A percentile compares a stretch with the other conserved stretches of the same genome.
phyloP scores from a whole-genome alignment of 2,888 invertebrate species.

The Lasius platythorax region DNA sequence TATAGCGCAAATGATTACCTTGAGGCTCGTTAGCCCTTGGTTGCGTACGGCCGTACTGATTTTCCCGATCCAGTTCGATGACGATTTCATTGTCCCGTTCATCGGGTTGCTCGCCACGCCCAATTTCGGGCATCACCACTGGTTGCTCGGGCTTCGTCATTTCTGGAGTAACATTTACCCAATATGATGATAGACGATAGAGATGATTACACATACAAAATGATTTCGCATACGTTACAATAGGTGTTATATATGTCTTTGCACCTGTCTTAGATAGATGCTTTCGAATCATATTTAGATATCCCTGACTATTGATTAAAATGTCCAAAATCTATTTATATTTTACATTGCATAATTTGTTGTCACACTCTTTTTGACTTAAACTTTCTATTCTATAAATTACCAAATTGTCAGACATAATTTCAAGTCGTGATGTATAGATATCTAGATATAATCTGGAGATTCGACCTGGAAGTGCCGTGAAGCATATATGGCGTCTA shows the following conservation, averaged over 20 bases:
- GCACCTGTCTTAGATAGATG: neutral
- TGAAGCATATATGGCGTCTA: conserved; percentile 11
- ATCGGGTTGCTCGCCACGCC: conserved; percentile 87
- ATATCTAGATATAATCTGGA: conserved; percentile 7
- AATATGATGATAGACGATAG: conserved; percentile 69
- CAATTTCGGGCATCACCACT: conserved; percentile 86
- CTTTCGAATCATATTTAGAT: neutral
- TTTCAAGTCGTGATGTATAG: neutral
- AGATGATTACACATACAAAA: conserved; percentile 52
- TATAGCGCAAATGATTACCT: conserved; percentile 82
- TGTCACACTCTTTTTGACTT: neutral
- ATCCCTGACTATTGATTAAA: neutral
- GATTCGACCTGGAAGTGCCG: neutral
- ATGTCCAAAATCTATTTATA: neutral
- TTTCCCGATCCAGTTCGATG: conserved; percentile 89
- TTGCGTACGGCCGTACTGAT: conserved; percentile 88
- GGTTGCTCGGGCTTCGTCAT: conserved; percentile 84
- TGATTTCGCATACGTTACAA: conserved; percentile 14
- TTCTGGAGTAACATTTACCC: conserved; percentile 84
- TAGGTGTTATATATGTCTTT: neutral
- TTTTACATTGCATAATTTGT: neutral
- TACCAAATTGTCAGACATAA: conserved; percentile 4
- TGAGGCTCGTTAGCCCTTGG: conserved; percentile 85
- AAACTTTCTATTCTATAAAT: neutral
- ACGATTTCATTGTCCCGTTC: conserved; percentile 90